Evolutionary conservation across 1,140 invertebrate species (phyloP).

Genomic region (Heliconius eleuchia): DNA sequence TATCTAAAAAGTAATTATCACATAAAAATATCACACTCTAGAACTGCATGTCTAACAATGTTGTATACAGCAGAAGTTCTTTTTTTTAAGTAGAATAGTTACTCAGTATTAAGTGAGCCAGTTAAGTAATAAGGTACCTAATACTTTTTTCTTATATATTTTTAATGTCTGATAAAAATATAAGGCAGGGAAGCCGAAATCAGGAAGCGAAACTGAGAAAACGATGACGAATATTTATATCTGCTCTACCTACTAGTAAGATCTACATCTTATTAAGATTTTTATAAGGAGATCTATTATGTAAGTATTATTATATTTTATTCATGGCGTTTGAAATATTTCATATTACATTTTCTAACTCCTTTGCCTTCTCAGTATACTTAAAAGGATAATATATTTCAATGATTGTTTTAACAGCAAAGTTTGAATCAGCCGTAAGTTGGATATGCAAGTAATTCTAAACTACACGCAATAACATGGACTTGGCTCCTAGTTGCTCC

Average conservation of each 20-base stretch:
- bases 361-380: no score
- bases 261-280: no score
- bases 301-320: no score
- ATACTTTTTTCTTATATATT: not conserved
- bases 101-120: not conserved
- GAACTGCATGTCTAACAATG: conserved; percentile 19
- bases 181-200: no score
- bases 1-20: conserved; percentile 19
- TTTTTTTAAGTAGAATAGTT: not conserved
- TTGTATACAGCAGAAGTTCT: conserved; percentile 1
- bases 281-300: no score
- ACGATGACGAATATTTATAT: no score
- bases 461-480: conserved; percentile 11
- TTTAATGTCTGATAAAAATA: not conserved
- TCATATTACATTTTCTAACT: no score
- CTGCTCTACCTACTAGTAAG: no score
- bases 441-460: not conserved
- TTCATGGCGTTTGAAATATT: no score
- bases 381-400: no score
- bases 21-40: conserved; percentile 17
- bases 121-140: not conserved
- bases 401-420: not conserved
- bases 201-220: no score
- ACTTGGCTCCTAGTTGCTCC: conserved; percentile 26
- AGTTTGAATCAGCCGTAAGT: not conserved